Percentiles rank a stretch among this genome's conserved stretches.
Evolutionary conservation across 2,797 vertebrate species (phyloP).

Genomic region (Leptodactylus fallax): DNA sequence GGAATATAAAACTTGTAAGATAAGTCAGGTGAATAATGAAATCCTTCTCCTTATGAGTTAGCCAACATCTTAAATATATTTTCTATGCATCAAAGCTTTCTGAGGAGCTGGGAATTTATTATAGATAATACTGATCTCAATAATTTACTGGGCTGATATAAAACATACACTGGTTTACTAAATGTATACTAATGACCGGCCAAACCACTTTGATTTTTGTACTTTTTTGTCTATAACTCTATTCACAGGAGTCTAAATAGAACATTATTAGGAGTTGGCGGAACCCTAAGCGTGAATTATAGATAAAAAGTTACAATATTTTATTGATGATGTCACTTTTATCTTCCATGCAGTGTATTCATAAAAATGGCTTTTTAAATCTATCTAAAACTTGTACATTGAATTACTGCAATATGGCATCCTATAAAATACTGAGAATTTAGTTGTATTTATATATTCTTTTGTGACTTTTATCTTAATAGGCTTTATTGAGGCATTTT

Average conservation of each 20-base stretch:
- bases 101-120: background rate
- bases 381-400: background rate
- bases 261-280: background rate
- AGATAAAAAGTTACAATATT: background rate
- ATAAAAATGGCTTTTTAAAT: background rate
- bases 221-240: background rate
- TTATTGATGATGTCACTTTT: background rate
- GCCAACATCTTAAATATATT: background rate
- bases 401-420: too few species aligned
- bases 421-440: too few species aligned
- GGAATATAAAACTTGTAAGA: conserved; percentile 11
- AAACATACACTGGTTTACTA: background rate
- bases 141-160: background rate
- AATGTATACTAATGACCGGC: background rate
- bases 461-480: too few species aligned
- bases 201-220: background rate
- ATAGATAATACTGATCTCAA: conserved; percentile 1
- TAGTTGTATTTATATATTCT: too few species aligned
- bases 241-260: background rate
- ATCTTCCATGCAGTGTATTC: background rate
- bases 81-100: conserved; percentile 1
- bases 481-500: too few species aligned
- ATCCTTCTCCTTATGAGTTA: conserved; percentile 6
- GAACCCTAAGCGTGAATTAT: background rate
- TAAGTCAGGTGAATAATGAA: conserved; percentile 36